phyloP scores from a whole-genome alignment of 1,140 invertebrate genomes.

The Heliconius himera region DNA sequence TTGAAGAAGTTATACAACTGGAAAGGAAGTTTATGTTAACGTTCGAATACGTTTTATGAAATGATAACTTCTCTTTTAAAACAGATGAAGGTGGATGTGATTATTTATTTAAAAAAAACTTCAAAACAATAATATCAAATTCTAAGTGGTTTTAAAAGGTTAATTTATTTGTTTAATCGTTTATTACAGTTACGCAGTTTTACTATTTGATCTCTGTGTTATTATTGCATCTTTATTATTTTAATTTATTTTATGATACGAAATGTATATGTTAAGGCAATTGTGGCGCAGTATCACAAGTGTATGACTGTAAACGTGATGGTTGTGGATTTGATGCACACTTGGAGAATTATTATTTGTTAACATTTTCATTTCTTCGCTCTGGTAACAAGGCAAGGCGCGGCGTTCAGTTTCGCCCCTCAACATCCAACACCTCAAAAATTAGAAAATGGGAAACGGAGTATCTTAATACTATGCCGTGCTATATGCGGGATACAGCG shows the following conservation, averaged over 20 bases:
- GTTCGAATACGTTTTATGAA: background rate
- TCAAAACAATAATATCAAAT: background rate
- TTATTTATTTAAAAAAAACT: background rate
- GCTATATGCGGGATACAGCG: too few relatives aligned
- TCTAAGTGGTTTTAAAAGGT: background rate
- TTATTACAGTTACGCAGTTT: background rate
- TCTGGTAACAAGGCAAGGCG: too few relatives aligned
- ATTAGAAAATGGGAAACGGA: too few relatives aligned
- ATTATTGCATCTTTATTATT: background rate
- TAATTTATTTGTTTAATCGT: background rate
- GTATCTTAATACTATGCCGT: too few relatives aligned
- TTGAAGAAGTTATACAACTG: slow-evolving; percentile 97
- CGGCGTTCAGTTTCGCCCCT: too few relatives aligned
- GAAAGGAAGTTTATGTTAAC: slow-evolving; percentile 62
- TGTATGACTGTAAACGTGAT: too few relatives aligned
- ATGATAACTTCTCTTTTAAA: background rate
- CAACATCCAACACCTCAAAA: too few relatives aligned
- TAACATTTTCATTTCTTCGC: too few relatives aligned
- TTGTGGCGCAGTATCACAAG: too few relatives aligned
- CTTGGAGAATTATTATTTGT: too few relatives aligned
- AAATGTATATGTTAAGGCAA: background rate
- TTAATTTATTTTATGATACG: background rate
- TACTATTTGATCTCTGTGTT: background rate
- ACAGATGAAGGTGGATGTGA: background rate
- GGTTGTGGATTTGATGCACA: too few relatives aligned